Evolutionary conservation across 2,888 invertebrate species (phyloP).

Genomic region (Trichogramma evanescens): DNA sequence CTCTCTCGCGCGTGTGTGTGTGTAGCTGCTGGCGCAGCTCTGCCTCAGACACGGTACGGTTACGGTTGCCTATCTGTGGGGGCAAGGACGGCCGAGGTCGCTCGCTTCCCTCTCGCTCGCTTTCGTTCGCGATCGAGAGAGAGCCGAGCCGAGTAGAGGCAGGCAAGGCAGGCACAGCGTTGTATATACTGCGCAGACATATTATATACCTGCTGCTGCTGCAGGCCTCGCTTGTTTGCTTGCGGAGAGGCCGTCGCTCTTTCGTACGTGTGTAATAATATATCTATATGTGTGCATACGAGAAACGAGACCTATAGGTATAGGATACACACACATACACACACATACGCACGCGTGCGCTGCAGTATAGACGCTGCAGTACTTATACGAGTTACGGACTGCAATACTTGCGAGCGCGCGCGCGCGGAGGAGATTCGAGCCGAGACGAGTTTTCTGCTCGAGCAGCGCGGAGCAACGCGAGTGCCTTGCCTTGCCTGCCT

Average conservation of each 20-base stretch:
- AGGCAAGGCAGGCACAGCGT: background rate
- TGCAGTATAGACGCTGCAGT: no score
- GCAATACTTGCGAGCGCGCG: no score
- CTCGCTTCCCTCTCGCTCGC: constrained; percentile 14
- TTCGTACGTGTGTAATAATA: background rate
- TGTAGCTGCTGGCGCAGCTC: no score
- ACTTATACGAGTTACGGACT: no score
- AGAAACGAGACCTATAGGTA: background rate
- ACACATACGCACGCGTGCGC: background rate
- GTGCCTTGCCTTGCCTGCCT: no score
- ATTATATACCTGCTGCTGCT: background rate
- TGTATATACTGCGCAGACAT: background rate
- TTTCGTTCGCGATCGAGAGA: background rate
- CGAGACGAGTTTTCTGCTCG: no score
- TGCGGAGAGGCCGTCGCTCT: background rate
- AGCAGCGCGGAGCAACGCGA: no score
- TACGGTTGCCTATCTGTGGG: constrained; percentile 39
- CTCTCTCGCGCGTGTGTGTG: constrained; percentile 5
- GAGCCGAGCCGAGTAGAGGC: background rate
- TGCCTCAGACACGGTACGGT: constrained; percentile 18
- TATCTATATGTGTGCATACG: background rate
- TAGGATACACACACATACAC: background rate
- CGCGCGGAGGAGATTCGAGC: no score
- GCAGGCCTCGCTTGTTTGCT: background rate
- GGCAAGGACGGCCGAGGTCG: constrained; percentile 48